Conservation (phyloP, 2,113 vertebrate genomes). For the Perca fluviatilis region DNA sequence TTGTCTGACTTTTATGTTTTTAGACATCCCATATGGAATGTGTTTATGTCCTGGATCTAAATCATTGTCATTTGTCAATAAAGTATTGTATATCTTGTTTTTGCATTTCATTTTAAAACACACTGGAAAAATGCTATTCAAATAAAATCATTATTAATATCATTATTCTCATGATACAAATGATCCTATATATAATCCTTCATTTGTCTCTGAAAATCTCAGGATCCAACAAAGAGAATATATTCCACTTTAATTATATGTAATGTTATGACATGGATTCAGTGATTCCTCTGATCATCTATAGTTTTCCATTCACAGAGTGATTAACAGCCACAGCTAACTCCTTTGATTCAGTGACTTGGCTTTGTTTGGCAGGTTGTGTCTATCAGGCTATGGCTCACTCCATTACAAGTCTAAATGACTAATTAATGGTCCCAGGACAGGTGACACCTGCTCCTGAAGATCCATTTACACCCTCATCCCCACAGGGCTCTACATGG, state of each 20-base stretch:
- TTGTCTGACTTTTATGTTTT: too few relatives aligned
- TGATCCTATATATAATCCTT: not conserved
- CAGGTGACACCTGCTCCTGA: slow-evolving; percentile 76
- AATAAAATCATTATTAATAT: not conserved
- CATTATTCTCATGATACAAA: not conserved
- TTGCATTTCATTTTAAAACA: not conserved
- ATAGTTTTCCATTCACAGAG: slow-evolving; percentile 42
- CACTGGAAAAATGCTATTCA: not conserved
- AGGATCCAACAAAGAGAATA: not conserved
- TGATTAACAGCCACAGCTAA: slow-evolving; percentile 60
- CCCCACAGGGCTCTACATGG: slow-evolving; percentile 35
- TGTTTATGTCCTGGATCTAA: not conserved
- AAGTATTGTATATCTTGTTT: not conserved
- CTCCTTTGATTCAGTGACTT: slow-evolving; percentile 63
- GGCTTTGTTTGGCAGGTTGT: slow-evolving; percentile 62
- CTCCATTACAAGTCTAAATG: slow-evolving; percentile 81
- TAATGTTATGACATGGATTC: slow-evolving; percentile 27
- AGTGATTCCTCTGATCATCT: slow-evolving; percentile 12
- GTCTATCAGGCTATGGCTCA: slow-evolving; percentile 69
- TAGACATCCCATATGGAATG: too few relatives aligned
- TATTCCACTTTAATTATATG: not conserved
- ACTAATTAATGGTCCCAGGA: slow-evolving; percentile 82
- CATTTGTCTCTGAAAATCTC: not conserved
- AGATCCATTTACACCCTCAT: slow-evolving; percentile 78
- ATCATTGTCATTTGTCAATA: not conserved